These are phyloP conservation scores for Amphiprion clarkii DNA, from an alignment of 2,797 vertebrate genomes.

Conservation along the genomic window DNA sequence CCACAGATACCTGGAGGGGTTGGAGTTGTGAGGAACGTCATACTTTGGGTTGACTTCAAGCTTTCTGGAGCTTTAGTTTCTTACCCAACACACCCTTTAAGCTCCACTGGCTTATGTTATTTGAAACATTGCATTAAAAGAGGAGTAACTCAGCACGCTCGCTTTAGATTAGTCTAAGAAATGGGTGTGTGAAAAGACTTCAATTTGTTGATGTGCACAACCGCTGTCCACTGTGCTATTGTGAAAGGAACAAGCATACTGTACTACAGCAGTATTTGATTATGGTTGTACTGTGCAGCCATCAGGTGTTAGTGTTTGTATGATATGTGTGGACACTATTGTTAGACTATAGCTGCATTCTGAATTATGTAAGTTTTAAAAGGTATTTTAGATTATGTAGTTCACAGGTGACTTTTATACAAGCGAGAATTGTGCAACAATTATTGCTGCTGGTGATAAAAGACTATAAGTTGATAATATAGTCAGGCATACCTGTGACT, in stretches of 20 bases:
- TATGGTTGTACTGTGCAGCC: constrained; percentile 2
- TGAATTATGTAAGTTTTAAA: constrained; percentile 14
- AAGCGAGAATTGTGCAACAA: constrained; percentile 30
- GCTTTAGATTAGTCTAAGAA: not conserved
- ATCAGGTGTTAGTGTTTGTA: constrained; percentile 23
- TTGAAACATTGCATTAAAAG: constrained; percentile 15
- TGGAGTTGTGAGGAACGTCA: constrained; percentile 1
- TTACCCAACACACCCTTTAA: constrained; percentile 19
- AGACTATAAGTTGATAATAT: constrained; percentile 27
- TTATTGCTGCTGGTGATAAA: constrained; percentile 21
- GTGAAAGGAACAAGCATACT: not conserved
- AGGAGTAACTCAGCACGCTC: constrained; percentile 5
- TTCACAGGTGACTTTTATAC: constrained; percentile 21
- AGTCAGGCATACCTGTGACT: not conserved
- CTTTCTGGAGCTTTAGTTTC: constrained; percentile 33
- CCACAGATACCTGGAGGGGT: not conserved
- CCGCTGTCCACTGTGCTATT: too few relatives aligned
- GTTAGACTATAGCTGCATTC: not conserved
- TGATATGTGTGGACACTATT: not conserved
- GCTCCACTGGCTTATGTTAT: constrained; percentile 27
- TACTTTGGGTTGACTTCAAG: constrained; percentile 27
- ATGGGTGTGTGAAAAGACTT: not conserved
- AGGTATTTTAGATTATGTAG: not conserved
- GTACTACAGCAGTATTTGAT: not conserved
- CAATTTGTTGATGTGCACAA: not conserved